These are phyloP conservation scores for human (Homo sapiens) DNA, from an alignment of 2,113 vertebrate species.

Conservation along the genomic window DNA sequence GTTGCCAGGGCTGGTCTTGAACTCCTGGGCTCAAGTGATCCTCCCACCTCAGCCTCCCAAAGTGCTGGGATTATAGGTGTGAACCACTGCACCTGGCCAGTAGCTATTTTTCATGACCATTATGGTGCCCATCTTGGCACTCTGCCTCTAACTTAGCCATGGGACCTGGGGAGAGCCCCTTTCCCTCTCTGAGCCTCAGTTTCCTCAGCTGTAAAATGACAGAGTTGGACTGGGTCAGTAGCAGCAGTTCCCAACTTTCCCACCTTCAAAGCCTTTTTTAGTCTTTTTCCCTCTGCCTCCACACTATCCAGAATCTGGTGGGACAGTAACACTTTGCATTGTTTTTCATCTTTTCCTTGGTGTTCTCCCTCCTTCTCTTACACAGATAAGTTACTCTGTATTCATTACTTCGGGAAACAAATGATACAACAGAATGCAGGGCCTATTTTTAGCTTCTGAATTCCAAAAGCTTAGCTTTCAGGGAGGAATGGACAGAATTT, in stretches of 20 bases:
- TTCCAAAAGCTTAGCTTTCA: slow-evolving; percentile 42
- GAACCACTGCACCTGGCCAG: no score
- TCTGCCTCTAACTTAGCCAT: background rate
- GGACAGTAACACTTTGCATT: background rate
- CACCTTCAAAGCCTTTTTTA: background rate
- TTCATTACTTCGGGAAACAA: slow-evolving; percentile 45
- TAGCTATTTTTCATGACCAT: no score
- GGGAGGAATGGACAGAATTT: slow-evolving; percentile 65
- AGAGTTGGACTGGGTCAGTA: background rate
- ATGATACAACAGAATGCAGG: slow-evolving; percentile 22
- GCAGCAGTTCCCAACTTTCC: background rate
- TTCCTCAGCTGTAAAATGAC: background rate
- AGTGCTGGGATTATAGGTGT: no score
- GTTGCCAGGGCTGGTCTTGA: no score
- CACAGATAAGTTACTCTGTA: background rate
- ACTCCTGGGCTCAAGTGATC: no score
- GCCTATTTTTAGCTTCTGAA: slow-evolving; percentile 66
- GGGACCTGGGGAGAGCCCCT: background rate
- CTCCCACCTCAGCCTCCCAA: no score
- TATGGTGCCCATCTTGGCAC: background rate
- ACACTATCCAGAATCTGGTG: background rate
- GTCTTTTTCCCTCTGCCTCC: background rate
- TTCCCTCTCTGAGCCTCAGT: background rate
- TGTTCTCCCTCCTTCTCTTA: background rate
- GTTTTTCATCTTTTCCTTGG: background rate